Base-by-base conservation (phyloP, 1,140 invertebrate species). In the Conus ventricosus region DNA sequence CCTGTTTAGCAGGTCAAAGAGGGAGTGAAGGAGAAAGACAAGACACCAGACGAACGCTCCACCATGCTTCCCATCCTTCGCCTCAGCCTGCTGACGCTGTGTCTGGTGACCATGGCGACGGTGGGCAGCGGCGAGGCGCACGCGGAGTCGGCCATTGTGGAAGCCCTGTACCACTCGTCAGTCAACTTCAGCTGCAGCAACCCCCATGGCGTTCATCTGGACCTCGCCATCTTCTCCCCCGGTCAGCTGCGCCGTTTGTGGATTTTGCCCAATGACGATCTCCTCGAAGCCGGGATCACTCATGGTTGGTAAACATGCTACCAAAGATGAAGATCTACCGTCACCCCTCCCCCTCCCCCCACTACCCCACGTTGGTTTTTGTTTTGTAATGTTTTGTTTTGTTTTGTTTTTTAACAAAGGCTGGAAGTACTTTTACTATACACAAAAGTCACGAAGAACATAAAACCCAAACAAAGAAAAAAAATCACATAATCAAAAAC, bases 171-270 rank as follows among this genome's bases (percentile, higher is more conserved):
- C 27, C 39, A 87, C 53, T 27, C 71, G 5, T 55, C 85, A 3
- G 85, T 87, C 23, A 87, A 87, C 85, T 87, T 87, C 25, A 78
- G 53, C 51, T 87, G 85, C 7, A 17, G 53, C 53, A 23, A n/a
- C 6, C 67, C 67, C 67, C 17, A 6, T 11, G 23, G 23, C 67
- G 60, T 63, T 17, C 60, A 25, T 54, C 71, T 76, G 20, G 51
- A 75, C 71, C 13, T 76, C 13, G 17, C 17, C n/a, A 76, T 5
- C 27, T 10, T 76, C 15, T 5, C 67, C 0, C 13, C 85, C 1
- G 71, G 53, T 15, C 17, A 78, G 39, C 15, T 80, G 54, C 20
- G 20, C 51, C 85, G 85, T n/a, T 13, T 87, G 17, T 87, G 85
- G 85, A 54, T 87, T 76, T 57, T 87, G 53, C 85, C 85, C 5